Conservation (phyloP, 2,888 invertebrate genomes). For the Blera fallax region DNA sequence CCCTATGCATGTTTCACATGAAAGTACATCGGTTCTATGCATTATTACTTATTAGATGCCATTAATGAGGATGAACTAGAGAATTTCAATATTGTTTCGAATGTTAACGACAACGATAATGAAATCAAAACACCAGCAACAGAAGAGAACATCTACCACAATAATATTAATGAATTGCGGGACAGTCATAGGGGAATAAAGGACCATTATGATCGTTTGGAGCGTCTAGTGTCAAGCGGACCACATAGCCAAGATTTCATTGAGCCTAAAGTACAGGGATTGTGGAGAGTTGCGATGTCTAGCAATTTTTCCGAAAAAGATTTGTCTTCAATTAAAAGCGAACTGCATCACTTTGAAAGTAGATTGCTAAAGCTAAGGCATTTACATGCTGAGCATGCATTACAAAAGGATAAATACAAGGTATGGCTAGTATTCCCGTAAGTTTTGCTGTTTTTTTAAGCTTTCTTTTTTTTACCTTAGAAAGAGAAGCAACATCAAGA, state of each 20-base stretch:
- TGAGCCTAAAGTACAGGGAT: slow-evolving; percentile 93
- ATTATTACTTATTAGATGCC: slow-evolving; percentile 83
- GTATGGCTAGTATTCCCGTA: slow-evolving; percentile 76
- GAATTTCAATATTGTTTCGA: slow-evolving; percentile 87
- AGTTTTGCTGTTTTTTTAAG: background rate
- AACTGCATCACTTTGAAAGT: slow-evolving; percentile 90
- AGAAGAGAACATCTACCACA: slow-evolving; percentile 83
- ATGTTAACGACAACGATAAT: slow-evolving; percentile 83
- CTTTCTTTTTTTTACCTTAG: slow-evolving; percentile 76
- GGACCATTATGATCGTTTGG: slow-evolving; percentile 90
- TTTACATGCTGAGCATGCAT: slow-evolving; percentile 90
- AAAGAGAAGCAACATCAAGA: slow-evolving; percentile 84
- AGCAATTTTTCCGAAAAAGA: slow-evolving; percentile 92
- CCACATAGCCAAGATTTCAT: slow-evolving; percentile 93
- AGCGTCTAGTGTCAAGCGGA: slow-evolving; percentile 88
- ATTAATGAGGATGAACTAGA: slow-evolving; percentile 89
- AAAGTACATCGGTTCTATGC: background rate
- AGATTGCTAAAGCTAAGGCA: slow-evolving; percentile 91
- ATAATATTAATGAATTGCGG: slow-evolving; percentile 87
- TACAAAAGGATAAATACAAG: slow-evolving; percentile 87
- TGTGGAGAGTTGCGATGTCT: slow-evolving; percentile 92
- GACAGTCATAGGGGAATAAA: slow-evolving; percentile 89
- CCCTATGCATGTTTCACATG: too few species aligned
- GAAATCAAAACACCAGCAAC: slow-evolving; percentile 82
- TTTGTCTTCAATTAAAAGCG: slow-evolving; percentile 91